A percentile compares a stretch with the other conserved stretches of the same genome.
Evolutionary conservation across 1,140 invertebrate species (phyloP).

Genomic region (Rhagoletis zephyria): DNA sequence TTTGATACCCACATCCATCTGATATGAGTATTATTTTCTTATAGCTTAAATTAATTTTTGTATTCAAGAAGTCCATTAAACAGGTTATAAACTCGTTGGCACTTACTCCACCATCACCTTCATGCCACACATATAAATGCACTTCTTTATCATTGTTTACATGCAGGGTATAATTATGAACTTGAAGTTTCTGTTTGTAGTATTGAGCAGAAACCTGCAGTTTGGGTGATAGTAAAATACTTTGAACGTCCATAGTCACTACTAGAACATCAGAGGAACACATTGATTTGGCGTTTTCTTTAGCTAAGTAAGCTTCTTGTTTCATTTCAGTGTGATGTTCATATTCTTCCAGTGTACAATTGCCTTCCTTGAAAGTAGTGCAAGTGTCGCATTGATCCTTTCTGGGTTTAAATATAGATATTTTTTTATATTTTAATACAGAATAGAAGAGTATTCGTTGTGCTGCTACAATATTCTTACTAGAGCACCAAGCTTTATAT

Average conservation of each 20-base stretch:
- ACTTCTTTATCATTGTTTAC: neutral
- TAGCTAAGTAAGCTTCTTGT: neutral
- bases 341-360: neutral
- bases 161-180: constrained; percentile 13
- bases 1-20: constrained; percentile 20
- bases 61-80: neutral
- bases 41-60: neutral
- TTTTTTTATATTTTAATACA: neutral
- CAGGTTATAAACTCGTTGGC: neutral
- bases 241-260: constrained; percentile 19
- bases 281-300: neutral
- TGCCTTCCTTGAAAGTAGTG: neutral
- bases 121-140: constrained; percentile 24
- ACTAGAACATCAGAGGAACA: too few species aligned
- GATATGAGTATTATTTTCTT: constrained; percentile 22
- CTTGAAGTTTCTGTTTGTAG: neutral
- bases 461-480: neutral
- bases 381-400: constrained; percentile 7
- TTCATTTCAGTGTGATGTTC: neutral
- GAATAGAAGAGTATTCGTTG: neutral
- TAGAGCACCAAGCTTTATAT: neutral
- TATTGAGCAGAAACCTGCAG: constrained; percentile 8
- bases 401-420: constrained; percentile 15
- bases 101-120: neutral
- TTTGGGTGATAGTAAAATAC: constrained; percentile 17